Evolutionary conservation across 1,140 invertebrate genomes (phyloP).

Genomic region (Cephus cinctus): DNA sequence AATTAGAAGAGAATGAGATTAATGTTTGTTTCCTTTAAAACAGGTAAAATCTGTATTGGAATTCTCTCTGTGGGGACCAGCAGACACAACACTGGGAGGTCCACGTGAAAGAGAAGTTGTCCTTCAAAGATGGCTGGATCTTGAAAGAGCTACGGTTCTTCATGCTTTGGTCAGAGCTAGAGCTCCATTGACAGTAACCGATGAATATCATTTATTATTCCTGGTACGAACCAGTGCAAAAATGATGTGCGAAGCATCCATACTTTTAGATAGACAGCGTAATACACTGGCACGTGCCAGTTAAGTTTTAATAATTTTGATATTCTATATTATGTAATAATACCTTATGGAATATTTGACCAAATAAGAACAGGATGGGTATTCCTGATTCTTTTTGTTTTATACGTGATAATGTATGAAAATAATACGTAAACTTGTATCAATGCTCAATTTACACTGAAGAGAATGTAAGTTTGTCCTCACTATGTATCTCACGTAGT

Average conservation of each 20-base stretch:
- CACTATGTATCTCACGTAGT: no score
- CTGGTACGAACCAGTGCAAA: slow-evolving; percentile 77
- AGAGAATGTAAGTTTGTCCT: no score
- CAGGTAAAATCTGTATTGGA: slow-evolving; percentile 75
- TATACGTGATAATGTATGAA: no score
- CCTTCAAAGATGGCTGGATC: slow-evolving; percentile 78
- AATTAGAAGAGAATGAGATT: slow-evolving; percentile 6
- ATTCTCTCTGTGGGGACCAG: slow-evolving; percentile 82
- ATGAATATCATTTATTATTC: slow-evolving; percentile 79
- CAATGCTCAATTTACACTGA: no score
- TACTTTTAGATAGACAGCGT: slow-evolving; percentile 60
- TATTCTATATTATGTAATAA: no score
- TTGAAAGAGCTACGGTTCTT: slow-evolving; percentile 77
- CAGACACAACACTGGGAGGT: slow-evolving; percentile 68
- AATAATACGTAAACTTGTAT: no score
- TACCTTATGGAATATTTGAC: no score
- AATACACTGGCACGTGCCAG: slow-evolving; percentile 25
- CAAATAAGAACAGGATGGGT: no score
- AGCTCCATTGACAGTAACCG: slow-evolving; percentile 71
- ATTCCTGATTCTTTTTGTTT: no score
- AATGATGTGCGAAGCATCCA: slow-evolving; percentile 74
- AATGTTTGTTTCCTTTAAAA: slow-evolving; percentile 6
- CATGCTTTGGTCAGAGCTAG: slow-evolving; percentile 74
- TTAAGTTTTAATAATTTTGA: slow-evolving; percentile 3
- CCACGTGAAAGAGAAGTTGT: slow-evolving; percentile 69